phyloP scores from a whole-genome alignment of 1,140 invertebrate genomes.

The Telenomus remus region DNA sequence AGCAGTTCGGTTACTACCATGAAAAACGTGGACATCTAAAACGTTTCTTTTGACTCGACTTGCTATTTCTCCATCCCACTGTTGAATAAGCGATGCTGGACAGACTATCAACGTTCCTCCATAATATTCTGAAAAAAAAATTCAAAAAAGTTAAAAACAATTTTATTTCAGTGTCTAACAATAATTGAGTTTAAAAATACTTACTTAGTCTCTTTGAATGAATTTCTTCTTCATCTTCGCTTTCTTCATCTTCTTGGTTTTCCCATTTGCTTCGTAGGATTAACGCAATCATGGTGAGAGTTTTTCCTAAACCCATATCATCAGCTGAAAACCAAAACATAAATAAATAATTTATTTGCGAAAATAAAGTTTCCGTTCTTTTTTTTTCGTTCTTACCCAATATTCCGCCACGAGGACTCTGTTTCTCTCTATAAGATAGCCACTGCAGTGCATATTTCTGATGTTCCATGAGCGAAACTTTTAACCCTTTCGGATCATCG shows the following conservation, averaged over 20 bases:
- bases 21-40: conserved; percentile 84
- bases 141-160: neutral
- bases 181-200: conserved; percentile 17
- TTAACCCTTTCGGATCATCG: conserved; percentile 80
- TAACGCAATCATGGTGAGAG: conserved; percentile 92
- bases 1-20: conserved; percentile 85
- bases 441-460: conserved; percentile 91
- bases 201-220: conserved; percentile 59
- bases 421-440: conserved; percentile 91
- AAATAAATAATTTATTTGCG: neutral
- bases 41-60: conserved; percentile 79
- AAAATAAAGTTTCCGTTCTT: neutral
- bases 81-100: conserved; percentile 87
- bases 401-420: conserved; percentile 88
- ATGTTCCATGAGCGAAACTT: conserved; percentile 86
- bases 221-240: conserved; percentile 53
- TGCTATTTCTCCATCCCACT: conserved; percentile 91
- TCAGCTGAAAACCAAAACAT: conserved; percentile 80
- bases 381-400: conserved; percentile 74
- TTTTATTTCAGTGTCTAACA: neutral
- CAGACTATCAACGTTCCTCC: conserved; percentile 91
- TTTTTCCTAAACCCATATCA: conserved; percentile 97
- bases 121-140: conserved; percentile 44
- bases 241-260: conserved; percentile 46
- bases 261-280: conserved; percentile 69